Base-by-base conservation (phyloP, 2,797 vertebrate species). In the Sciurus vulgaris region DNA sequence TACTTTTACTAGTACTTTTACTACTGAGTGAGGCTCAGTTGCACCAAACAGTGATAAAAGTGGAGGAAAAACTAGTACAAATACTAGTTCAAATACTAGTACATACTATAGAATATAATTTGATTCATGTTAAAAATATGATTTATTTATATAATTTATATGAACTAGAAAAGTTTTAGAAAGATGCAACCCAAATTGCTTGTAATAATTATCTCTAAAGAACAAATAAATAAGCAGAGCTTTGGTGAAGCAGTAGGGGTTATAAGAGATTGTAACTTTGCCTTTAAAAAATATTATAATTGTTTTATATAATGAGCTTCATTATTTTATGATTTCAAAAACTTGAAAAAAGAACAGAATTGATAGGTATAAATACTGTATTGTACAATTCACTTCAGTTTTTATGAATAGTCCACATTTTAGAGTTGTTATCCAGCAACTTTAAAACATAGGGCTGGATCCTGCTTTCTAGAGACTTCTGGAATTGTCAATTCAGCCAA, bases 311-410 rank as follows among this genome's bases (percentile, higher is more conserved):
- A 77, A 85, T 26, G 5, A 73, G 13, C 11, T 77, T 87, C 56
- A 51, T 49, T 65, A 67, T 85, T 92, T 84, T 70, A 15, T 93
- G 79, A 81, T 89, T 93, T 93, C 3, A 67, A 91, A 69, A 63
- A 73, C 9, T 91, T 82, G 3, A 18, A 17, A 49, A 67, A 61
- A 94, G 22, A 59, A 76, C 2, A 83, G 33, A 79, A 56, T 70
- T 89, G 47, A 41, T 79, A 69, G 44, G n/a, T 26, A 69, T 41
- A 47, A 69, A 56, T 54, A 77, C 56, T 47, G 2, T 72, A n/a
- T 44, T 69, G 4, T 65, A 28, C 54, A 38, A 51, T 38, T 65
- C 73, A 26, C 20, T 90, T 95, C 7, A 5, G 13, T 61, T 84
- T 63, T 83, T 94, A 83, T 22, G 20, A 89, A 61, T 83, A 56